These are phyloP conservation scores for Subacronicta megacephala DNA, from an alignment of 2,888 invertebrate genomes.

Conservation along the genomic window DNA sequence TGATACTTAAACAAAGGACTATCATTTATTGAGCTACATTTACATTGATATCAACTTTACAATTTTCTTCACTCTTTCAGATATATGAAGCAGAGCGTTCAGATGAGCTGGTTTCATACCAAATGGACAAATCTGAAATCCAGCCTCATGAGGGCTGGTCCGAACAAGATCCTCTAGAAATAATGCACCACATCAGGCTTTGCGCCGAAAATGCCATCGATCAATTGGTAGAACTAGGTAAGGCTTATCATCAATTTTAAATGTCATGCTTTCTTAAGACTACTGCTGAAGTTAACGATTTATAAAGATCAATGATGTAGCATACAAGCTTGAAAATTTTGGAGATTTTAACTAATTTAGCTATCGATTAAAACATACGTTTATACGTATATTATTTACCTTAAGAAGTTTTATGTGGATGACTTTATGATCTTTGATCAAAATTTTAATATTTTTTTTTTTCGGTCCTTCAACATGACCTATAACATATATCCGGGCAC, in stretches of 20 bases:
- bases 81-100: conserved; percentile 94
- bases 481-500: too few relatives aligned
- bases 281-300: neutral
- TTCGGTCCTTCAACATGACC: too few relatives aligned
- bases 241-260: conserved; percentile 50
- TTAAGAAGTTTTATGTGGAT: too few relatives aligned
- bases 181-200: conserved; percentile 93
- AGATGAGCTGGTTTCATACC: conserved; percentile 94
- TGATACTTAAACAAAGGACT: too few relatives aligned
- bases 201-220: conserved; percentile 94
- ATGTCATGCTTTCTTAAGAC: neutral
- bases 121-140: conserved; percentile 94
- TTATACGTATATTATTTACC: too few relatives aligned
- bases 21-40: too few relatives aligned
- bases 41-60: neutral
- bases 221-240: conserved; percentile 89
- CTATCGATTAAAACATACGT: neutral
- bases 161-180: conserved; percentile 97
- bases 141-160: conserved; percentile 97
- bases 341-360: neutral
- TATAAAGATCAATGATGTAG: neutral
- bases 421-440: too few relatives aligned
- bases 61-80: conserved; percentile 77
- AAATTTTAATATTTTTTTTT: too few relatives aligned
- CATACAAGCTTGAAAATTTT: neutral